These are phyloP conservation scores for Agraylea sexmaculata DNA, from an alignment of 1,140 invertebrate genomes.

Conservation along the genomic window DNA sequence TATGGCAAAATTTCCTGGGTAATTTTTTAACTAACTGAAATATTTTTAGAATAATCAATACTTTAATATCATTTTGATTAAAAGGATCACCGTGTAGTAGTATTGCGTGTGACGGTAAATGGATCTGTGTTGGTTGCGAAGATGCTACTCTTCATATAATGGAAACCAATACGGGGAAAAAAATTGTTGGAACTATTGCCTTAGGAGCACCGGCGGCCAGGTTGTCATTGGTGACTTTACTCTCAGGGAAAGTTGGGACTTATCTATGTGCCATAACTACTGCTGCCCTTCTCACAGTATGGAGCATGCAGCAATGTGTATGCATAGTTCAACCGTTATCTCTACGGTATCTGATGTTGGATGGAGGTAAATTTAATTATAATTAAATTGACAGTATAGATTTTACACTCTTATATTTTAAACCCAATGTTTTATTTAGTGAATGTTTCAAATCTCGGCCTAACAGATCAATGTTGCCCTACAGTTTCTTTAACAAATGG, in stretches of 20 bases:
- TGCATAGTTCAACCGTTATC: conserved; percentile 30
- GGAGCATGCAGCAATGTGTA: conserved; percentile 27
- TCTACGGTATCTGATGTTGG: conserved; percentile 34
- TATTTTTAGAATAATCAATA: conserved; percentile 5
- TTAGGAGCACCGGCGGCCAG: conserved; percentile 46
- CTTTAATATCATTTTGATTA: background rate
- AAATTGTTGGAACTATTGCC: conserved; percentile 50
- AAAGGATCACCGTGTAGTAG: conserved; percentile 43
- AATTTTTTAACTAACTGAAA: conserved; percentile 12
- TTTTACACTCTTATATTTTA: conserved; percentile 10
- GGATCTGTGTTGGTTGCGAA: conserved; percentile 49
- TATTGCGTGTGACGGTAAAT: conserved; percentile 38
- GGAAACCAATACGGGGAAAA: conserved; percentile 39
- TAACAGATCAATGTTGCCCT: conserved; percentile 50
- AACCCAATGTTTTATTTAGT: conserved; percentile 29
- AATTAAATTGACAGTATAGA: conserved; percentile 7
- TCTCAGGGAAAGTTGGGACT: conserved; percentile 4
- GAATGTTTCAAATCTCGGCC: conserved; percentile 42
- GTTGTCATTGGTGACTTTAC: conserved; percentile 25
- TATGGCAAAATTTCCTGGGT: conserved; percentile 50
- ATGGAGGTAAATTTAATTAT: conserved; percentile 28
- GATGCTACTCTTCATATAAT: conserved; percentile 56
- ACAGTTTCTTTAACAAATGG: conserved; percentile 54
- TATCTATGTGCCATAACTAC: conserved; percentile 27
- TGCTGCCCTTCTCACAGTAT: conserved; percentile 28